Base-by-base conservation (phyloP, 2,888 invertebrate species). In the Erebia ligea region DNA sequence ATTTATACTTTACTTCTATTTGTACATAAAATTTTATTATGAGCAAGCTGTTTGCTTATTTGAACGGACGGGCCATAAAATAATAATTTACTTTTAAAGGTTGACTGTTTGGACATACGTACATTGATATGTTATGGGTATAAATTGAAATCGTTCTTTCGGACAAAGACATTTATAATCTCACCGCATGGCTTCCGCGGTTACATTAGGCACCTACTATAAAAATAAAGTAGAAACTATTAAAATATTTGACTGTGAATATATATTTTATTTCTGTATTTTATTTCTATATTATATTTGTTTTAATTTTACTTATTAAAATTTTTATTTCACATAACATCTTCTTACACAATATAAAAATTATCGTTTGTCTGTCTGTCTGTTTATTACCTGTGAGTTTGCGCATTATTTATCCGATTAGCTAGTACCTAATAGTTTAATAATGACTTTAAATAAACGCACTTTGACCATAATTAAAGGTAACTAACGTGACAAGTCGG, bases 1-100 rank as follows among this genome's bases (percentile, higher is more conserved):
- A 75, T 77, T 74, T 73, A 74, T 68, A 67, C 70, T 70, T 75
- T 75, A 73, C 67, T 63, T 74, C 70, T 71, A 75, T 76, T 73
- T 76, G 72, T 68, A 73, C 48, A 75, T 75, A 68, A 69, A 69
- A 72, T 72, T 74, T 71, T 75, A 75, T 72, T 56, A 62, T 45
- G 48, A 71, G 59, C 56, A 67, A 69, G 63, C 65, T 68, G 65
- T 59, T 70, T 71, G 61, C 68, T 69, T 70, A 68, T 70, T 72
- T 70, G 59, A 73, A 68, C 56, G 62, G 61, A 66, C 63, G 19
- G 68, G 66, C n/a, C 70, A 67, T 71, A 69, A 71, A 71, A 71
- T 71, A 73, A 71, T 71, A 71, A 71, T 63, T 61, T 71, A 71
- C 61, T 73, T 66, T 71, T 62, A 71, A 73, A 73, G 57, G 57